A percentile compares a stretch with the other conserved stretches of the same genome.
phyloP scores from a whole-genome alignment of 2,888 invertebrate genomes.

The Lucinisca nassula region DNA sequence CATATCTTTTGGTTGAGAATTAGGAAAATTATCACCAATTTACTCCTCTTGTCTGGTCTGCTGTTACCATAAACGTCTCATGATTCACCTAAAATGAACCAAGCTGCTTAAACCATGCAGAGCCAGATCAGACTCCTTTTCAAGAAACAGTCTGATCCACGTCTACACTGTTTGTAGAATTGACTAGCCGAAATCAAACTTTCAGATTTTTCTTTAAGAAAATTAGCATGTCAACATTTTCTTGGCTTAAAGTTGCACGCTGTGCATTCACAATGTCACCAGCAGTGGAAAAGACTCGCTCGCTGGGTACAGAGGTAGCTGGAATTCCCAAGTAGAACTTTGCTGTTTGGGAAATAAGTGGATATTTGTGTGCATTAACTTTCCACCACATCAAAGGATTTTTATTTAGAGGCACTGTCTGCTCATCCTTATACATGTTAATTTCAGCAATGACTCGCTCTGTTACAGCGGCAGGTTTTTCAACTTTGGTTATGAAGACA shows the following conservation, averaged over 20 bases:
- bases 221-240: constrained; percentile 4
- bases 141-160: too few species aligned
- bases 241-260: background rate
- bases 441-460: background rate
- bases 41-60: too few species aligned
- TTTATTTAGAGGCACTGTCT: background rate
- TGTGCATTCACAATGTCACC: constrained; percentile 25
- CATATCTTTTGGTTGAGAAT: too few species aligned
- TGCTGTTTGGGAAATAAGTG: background rate
- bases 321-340: background rate
- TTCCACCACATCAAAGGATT: background rate
- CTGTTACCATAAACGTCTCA: too few species aligned
- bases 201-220: constrained; percentile 22
- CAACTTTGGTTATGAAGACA: background rate
- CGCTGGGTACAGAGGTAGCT: background rate
- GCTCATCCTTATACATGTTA: background rate
- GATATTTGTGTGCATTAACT: background rate
- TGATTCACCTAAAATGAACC: too few species aligned
- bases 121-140: too few species aligned
- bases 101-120: too few species aligned
- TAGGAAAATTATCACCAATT: too few species aligned
- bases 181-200: too few species aligned
- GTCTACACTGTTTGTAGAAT: too few species aligned
- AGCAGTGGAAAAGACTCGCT: background rate
- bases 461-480: background rate